Base-by-base conservation (phyloP, 2,888 invertebrate species). In the Resseliella maxima region DNA sequence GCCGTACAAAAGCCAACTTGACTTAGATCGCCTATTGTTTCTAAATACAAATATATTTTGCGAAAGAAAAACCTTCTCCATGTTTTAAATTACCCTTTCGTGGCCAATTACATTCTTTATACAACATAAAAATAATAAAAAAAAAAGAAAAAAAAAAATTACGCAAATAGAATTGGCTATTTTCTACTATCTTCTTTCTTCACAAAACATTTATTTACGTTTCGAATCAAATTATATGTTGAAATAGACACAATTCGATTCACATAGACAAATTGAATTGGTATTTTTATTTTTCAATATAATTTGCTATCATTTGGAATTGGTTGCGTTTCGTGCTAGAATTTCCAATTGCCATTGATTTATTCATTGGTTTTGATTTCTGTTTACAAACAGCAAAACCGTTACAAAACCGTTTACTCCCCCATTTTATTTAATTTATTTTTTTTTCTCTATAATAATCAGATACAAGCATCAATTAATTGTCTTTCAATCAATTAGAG, bases 141-240 rank as follows among this genome's bases (percentile, higher is more conserved):
- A n/a, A n/a, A n/a, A n/a, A n/a, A n/a, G n/a, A n/a, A 21, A 50
- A 59, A 59, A 24, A 24, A 59, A 31, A 15, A 15, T 72, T 27
- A 72, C 72, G 35, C 72, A 72, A 72, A 72, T 72, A 72, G 72
- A 72, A 72, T 35, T 31, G 31, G 31, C 72, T 5, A 72, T 72
- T 72, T 59, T 50, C 50, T 50, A 50, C 10, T 21, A 41, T 8
- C 5, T 41, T 41, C 12, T 50, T 21, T 8, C 24, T 59, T 50
- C 8, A 18, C 18, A 50, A 15, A 50, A 50, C 12, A 50, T 50
- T 50, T 50, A 12, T 41, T 41, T 41, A 18, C 21, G n/a, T 2
- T 50, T 59, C 59, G 12, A 59, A 24, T 24, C 24, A 3, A 8
- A 24, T 27, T 50, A 3, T n/a, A 24, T 59, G 59, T 59, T 59